Conservation (phyloP, 2,113 vertebrate genomes). For the Mormyrus lacerda region DNA sequence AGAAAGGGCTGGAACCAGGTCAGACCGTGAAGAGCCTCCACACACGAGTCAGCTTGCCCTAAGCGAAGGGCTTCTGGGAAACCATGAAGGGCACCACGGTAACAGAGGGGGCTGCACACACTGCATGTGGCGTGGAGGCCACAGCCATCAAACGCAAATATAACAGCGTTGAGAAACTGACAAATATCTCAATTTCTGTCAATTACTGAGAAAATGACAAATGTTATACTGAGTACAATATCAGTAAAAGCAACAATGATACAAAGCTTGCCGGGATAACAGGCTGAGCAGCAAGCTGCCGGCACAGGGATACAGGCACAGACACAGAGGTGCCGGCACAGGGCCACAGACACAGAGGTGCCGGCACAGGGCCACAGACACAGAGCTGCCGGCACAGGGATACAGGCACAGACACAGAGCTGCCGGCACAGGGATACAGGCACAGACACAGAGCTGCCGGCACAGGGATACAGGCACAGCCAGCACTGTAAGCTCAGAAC, state of each 20-base stretch:
- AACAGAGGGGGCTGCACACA: not conserved
- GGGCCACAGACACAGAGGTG: not conserved
- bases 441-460: not conserved
- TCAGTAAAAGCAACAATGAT: not conserved
- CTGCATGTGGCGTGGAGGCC: not conserved
- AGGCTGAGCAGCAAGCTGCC: not conserved
- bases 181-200: too few relatives aligned
- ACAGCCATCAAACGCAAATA: not conserved
- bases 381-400: not conserved
- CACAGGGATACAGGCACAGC: not conserved
- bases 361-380: too few relatives aligned
- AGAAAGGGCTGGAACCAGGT: not conserved
- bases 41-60: not conserved
- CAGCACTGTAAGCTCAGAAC: not conserved
- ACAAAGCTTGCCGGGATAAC: not conserved
- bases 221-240: not conserved
- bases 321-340: not conserved
- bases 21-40: not conserved
- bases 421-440: accelerated
- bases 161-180: not conserved
- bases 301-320: not conserved
- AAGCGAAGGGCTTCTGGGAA: not conserved
- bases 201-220: not conserved
- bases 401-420: not conserved
- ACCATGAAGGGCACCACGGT: not conserved